Conservation (phyloP, 2,888 invertebrate genomes). For the Bruchidius siliquastri region DNA sequence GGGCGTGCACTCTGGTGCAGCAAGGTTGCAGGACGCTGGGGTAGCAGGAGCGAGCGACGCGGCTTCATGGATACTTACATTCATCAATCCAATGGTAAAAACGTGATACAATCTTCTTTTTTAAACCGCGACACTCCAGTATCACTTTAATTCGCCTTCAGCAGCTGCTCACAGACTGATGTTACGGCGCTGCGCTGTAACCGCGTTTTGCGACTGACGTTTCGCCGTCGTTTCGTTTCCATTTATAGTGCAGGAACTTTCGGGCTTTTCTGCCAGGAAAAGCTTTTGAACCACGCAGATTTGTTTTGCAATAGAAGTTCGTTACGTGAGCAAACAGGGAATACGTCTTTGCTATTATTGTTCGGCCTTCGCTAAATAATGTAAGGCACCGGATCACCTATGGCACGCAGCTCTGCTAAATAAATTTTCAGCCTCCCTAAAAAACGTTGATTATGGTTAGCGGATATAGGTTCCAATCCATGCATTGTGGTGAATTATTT, state of each 20-base stretch:
- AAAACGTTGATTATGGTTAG: no score
- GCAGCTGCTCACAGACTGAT: not conserved
- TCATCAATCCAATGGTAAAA: constrained; percentile 33
- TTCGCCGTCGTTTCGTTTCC: not conserved
- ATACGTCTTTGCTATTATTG: no score
- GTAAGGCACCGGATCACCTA: no score
- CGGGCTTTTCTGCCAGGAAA: not conserved
- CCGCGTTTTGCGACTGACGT: not conserved
- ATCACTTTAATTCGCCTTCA: not conserved
- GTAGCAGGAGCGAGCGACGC: not conserved
- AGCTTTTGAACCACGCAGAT: not conserved
- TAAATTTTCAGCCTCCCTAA: no score
- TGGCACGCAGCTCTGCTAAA: no score
- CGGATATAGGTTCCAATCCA: no score
- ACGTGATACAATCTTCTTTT: not conserved
- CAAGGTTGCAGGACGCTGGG: not conserved
- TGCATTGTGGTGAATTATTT: no score
- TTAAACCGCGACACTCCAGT: not conserved
- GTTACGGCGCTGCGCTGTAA: not conserved
- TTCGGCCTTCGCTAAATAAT: no score
- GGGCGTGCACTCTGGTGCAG: constrained; percentile 12
- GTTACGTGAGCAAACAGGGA: no score
- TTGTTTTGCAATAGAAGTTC: no score
- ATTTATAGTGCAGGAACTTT: not conserved
- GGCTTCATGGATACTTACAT: constrained; percentile 27